Percentiles rank a stretch among this genome's conserved stretches.
phyloP scores from a whole-genome alignment of 2,113 vertebrate genomes.

The Ceyx margarethae region DNA sequence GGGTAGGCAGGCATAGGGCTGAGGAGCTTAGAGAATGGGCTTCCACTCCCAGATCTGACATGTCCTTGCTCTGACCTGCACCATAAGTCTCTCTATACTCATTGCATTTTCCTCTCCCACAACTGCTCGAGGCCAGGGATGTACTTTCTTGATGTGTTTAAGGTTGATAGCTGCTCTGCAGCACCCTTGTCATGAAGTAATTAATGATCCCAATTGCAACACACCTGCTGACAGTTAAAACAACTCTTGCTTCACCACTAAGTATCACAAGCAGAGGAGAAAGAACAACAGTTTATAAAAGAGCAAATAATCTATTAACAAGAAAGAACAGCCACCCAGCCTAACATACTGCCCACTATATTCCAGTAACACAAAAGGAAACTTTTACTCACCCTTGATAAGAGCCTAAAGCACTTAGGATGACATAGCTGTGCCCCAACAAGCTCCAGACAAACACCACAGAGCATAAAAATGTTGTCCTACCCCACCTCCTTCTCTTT shows the following conservation, averaged over 20 bases:
- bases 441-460: not conserved
- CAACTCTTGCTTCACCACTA: not conserved
- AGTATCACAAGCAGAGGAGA: not conserved
- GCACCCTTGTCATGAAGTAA: too few species aligned
- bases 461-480: rapidly evolving
- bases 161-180: not conserved
- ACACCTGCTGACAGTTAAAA: too few species aligned
- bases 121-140: not conserved
- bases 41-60: not conserved
- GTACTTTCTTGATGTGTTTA: not conserved
- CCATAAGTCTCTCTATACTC: not conserved
- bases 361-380: not conserved
- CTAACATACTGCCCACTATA: not conserved
- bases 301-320: not conserved
- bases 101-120: not conserved
- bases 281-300: not conserved
- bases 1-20: not conserved
- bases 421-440: too few species aligned
- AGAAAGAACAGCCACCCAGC: not conserved
- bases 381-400: not conserved
- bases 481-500: not conserved
- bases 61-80: not conserved
- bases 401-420: not conserved
- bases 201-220: not conserved
- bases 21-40: not conserved